Base-by-base conservation (phyloP, 2,113 vertebrate genomes). In the Pipra filicauda region DNA sequence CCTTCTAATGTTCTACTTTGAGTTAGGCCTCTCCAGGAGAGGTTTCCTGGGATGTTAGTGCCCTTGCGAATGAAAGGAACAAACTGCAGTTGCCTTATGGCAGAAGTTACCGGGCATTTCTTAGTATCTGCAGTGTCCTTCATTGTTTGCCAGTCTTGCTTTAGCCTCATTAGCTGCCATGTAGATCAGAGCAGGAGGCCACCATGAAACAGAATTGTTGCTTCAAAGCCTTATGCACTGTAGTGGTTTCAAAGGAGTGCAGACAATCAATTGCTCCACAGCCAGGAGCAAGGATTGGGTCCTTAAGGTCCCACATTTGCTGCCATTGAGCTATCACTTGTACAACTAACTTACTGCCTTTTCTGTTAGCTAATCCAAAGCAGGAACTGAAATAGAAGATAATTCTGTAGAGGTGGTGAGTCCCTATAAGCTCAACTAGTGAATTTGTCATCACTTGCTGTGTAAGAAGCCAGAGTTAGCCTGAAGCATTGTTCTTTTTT, bases 401-500 rank as follows among this genome's bases (percentile, higher is more conserved):
- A 79, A 74, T 91, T 93, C 70, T 59, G 66, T 52, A 31, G 81
- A 93, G 66, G 77, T 71, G 57, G 33, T 22, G 52, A 94, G 81
- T 65, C 41, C 61, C 85, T 88, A 1, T 71, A 78, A 82, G 77
- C 74, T 51, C 44, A 64, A 18, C 41, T 15, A 59, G 81, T 85
- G 77, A 88, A 89, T 89, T 88, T 93, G 69, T 94, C 90, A 82
- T 88, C 88, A 11, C 81, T 82, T 51, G 30, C 77, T 44, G n/a
- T 4, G 6, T 75, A 39, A 64, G 77, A 71, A 93, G 81, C 57
- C 77, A 26, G 57, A 92, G 90, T 82, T 89, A 82, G 92, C 90
- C 75, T 51, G 57, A 81, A 73, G 88, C 62, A 57, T 72, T 94
- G 92, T 89, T 93, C 81, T 91, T 87, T 93, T 52, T 89, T 69